These are phyloP conservation scores for Orbicella faveolata DNA, from an alignment of 64 coral and sea anemone species.

Conservation along the genomic window DNA sequence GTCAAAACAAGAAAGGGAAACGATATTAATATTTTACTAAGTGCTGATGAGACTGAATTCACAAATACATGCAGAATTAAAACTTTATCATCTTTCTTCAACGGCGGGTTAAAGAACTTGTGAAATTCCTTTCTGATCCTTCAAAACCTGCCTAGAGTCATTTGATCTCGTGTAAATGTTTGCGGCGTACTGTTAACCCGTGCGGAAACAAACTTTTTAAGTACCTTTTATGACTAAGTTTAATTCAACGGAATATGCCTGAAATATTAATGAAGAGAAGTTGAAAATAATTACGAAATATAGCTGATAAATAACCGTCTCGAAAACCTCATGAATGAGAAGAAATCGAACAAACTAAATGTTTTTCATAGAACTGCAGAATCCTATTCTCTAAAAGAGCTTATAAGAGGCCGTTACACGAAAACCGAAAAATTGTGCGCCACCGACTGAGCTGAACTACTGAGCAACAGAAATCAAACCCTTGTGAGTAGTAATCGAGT, in stretches of 20 bases:
- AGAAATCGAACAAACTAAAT: background rate
- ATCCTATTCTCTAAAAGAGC: no score
- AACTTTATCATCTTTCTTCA: conserved; percentile 45
- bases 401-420: no score
- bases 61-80: conserved; percentile 57
- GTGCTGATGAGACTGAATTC: conserved; percentile 64
- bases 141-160: background rate
- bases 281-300: conserved; percentile 2
- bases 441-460: no score
- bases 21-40: conserved; percentile 80
- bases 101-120: background rate
- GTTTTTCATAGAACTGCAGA: background rate
- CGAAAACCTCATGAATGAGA: background rate
- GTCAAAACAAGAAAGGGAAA: conserved; percentile 44
- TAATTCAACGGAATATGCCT: conserved; percentile 21
- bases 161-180: background rate
- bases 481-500: no score
- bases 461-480: no score
- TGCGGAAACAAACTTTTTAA: background rate
- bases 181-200: background rate
- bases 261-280: conserved; percentile 33
- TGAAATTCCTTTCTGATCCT: background rate
- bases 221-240: conserved; percentile 1
- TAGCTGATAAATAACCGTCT: background rate
- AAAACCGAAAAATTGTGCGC: no score